phyloP scores from a whole-genome alignment of 2,888 invertebrate species.

The Pristionchus entomophagus region DNA sequence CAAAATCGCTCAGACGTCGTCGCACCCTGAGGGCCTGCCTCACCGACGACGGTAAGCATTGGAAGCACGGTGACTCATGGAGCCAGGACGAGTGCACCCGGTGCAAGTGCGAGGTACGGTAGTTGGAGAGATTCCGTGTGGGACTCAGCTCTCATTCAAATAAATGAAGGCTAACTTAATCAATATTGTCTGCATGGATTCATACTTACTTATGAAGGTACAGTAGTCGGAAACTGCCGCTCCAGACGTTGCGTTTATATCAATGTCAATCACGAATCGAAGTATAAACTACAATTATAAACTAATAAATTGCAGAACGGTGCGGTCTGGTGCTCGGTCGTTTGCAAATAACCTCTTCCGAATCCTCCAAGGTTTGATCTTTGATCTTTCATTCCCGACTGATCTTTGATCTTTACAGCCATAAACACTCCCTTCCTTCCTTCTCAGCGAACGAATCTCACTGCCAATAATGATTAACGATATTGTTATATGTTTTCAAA shows the following conservation, averaged over 20 bases:
- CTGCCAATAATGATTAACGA: not conserved
- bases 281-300: not conserved
- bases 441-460: conserved; percentile 44
- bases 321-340: not conserved
- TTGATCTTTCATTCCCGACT: not conserved
- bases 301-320: conserved; percentile 36
- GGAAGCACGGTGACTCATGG: conserved; percentile 59
- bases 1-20: conserved; percentile 8
- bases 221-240: not conserved
- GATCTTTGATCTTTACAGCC: not conserved
- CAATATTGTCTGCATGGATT: too few species aligned
- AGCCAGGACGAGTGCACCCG: conserved; percentile 58
- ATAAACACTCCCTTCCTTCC: not conserved
- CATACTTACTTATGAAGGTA: not conserved
- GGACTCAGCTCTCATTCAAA: not conserved
- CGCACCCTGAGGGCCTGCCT: conserved; percentile 44
- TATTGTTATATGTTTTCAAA: not conserved
- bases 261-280: not conserved
- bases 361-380: not conserved
- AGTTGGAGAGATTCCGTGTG: not conserved
- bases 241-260: not conserved
- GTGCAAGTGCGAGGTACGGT: conserved; percentile 65
- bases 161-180: not conserved
- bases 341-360: not conserved
- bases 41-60: conserved; percentile 50